Percentiles rank a stretch among this genome's conserved stretches.
Conservation (phyloP, 2,797 vertebrate genomes). For the Clamator glandarius region DNA sequence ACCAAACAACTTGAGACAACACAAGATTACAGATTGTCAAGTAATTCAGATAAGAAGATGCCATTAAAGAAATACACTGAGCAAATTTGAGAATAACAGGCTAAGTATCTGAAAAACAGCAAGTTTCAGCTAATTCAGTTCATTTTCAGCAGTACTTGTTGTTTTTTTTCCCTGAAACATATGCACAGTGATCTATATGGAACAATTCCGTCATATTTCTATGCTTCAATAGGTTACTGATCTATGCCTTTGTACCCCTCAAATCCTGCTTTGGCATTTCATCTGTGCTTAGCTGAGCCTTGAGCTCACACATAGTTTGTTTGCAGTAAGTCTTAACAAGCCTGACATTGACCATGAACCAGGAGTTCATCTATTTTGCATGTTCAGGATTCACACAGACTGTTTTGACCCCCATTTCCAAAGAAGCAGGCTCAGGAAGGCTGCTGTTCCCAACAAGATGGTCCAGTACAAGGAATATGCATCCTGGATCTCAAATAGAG, state of each 20-base stretch:
- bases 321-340: background rate
- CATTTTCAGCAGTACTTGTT: background rate
- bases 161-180: background rate
- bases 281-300: background rate
- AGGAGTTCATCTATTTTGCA: background rate
- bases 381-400: background rate
- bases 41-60: background rate
- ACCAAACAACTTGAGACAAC: background rate
- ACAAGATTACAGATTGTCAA: background rate
- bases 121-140: background rate
- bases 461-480: rapidly evolving
- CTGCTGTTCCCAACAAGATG: background rate
- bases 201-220: background rate
- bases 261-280: background rate
- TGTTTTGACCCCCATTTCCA: background rate
- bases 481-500: background rate
- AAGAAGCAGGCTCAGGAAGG: background rate
- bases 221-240: background rate
- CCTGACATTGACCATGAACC: background rate
- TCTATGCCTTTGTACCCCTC: background rate
- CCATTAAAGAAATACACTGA: background rate
- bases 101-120: background rate
- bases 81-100: background rate
- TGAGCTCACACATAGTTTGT: background rate
- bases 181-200: background rate